Evolutionary conservation across 1,140 invertebrate species (phyloP).

Genomic region (Microplitis demolitor): DNA sequence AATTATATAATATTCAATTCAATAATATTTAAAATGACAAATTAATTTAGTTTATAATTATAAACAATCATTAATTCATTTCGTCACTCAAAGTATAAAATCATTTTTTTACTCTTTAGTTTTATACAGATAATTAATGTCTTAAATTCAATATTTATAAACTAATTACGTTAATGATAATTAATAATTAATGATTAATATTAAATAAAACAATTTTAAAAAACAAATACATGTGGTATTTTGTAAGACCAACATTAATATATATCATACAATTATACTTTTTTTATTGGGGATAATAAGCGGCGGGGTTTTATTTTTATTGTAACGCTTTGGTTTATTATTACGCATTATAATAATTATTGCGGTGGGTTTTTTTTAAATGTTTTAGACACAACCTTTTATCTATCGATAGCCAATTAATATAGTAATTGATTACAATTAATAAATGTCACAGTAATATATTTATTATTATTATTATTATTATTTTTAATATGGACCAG

Average conservation of each 20-base stretch:
- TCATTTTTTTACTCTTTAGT: too few relatives aligned
- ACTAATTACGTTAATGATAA: background rate
- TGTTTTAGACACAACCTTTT: slow-evolving; percentile 15
- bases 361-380: slow-evolving; percentile 45
- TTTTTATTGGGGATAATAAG: background rate
- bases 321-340: slow-evolving; percentile 52
- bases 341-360: slow-evolving; percentile 29
- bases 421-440: background rate
- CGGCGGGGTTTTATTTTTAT: slow-evolving; percentile 30
- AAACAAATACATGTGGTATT: background rate
- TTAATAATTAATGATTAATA: background rate
- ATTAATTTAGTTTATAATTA: too few relatives aligned
- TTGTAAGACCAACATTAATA: background rate
- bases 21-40: too few relatives aligned
- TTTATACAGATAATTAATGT: too few relatives aligned
- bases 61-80: too few relatives aligned
- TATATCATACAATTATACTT: slow-evolving; percentile 8
- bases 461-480: slow-evolving; percentile 35
- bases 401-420: slow-evolving; percentile 8
- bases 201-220: background rate
- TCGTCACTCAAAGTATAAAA: too few relatives aligned
- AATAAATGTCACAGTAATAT: background rate
- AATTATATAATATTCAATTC: too few relatives aligned
- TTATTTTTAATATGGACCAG: slow-evolving; percentile 27
- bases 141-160: too few relatives aligned